These are phyloP conservation scores for Penaeus indicus DNA, from an alignment of 1,140 invertebrate species.

Conservation along the genomic window DNA sequence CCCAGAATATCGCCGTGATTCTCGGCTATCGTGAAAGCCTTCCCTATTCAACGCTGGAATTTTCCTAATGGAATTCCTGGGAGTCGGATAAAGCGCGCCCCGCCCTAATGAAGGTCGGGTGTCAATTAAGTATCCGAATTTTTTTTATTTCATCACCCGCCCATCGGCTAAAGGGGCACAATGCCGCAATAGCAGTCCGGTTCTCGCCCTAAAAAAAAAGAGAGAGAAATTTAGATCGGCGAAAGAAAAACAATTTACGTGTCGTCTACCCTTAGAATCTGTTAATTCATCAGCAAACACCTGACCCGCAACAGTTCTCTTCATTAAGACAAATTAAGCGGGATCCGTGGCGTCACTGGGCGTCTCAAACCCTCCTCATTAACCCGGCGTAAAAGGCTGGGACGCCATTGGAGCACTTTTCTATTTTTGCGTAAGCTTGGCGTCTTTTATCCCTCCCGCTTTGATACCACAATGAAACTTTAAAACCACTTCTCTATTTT, in stretches of 20 bases:
- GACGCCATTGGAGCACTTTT: not conserved
- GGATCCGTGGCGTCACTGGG: not conserved
- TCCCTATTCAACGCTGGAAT: slow-evolving; percentile 26
- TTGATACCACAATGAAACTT: too few species aligned
- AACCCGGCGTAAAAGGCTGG: not conserved
- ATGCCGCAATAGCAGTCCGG: not conserved
- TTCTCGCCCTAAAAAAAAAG: not conserved
- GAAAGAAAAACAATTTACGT: not conserved
- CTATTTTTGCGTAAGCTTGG: too few species aligned
- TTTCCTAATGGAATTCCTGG: slow-evolving; percentile 43
- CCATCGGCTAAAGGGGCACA: not conserved
- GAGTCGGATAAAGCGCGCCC: slow-evolving; percentile 10
- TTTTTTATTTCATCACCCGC: not conserved
- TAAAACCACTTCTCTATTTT: too few species aligned
- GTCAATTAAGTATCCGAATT: slow-evolving; percentile 9
- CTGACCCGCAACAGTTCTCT: not conserved
- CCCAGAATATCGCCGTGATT: slow-evolving; percentile 2
- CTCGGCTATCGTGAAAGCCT: not conserved
- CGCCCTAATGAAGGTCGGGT: slow-evolving; percentile 30
- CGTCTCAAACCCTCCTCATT: too few species aligned
- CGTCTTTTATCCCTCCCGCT: too few species aligned
- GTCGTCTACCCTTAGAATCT: not conserved
- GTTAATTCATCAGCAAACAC: slow-evolving; percentile 33
- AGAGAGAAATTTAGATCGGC: not conserved
- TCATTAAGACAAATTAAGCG: slow-evolving; percentile 31